Conservation (phyloP, 2,888 invertebrate genomes). For the Hesperia comma region DNA sequence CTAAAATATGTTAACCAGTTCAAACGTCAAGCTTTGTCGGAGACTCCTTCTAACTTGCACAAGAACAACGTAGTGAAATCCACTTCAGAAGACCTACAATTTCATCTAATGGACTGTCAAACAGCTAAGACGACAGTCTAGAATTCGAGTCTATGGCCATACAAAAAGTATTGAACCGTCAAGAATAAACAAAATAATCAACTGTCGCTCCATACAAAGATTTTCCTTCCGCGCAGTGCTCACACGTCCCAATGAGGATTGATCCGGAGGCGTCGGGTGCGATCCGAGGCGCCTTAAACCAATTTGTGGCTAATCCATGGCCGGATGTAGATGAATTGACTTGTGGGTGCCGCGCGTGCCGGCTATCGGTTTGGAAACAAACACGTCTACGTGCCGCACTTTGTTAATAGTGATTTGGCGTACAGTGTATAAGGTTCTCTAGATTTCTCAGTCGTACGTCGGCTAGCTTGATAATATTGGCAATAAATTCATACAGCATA, state of each 20-base stretch:
- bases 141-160: too few relatives aligned
- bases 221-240: conserved; percentile 42
- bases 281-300: conserved; percentile 67
- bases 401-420: not conserved
- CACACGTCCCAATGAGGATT: conserved; percentile 60
- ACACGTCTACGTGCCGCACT: conserved; percentile 2
- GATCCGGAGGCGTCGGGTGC: conserved; percentile 55
- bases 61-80: too few relatives aligned
- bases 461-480: too few relatives aligned
- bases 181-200: not conserved
- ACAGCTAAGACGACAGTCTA: too few relatives aligned
- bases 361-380: conserved; percentile 25
- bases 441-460: too few relatives aligned
- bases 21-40: too few relatives aligned
- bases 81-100: too few relatives aligned
- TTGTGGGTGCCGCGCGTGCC: conserved; percentile 42
- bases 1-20: too few relatives aligned
- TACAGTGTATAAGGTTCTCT: not conserved
- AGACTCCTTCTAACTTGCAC: too few relatives aligned
- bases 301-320: conserved; percentile 74
- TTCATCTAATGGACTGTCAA: too few relatives aligned
- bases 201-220: not conserved
- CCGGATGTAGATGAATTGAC: conserved; percentile 54
- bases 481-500: too few relatives aligned
- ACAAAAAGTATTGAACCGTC: too few relatives aligned